phyloP scores from a whole-genome alignment of 2,113 vertebrate genomes.

The Amblyopsis rosae region DNA sequence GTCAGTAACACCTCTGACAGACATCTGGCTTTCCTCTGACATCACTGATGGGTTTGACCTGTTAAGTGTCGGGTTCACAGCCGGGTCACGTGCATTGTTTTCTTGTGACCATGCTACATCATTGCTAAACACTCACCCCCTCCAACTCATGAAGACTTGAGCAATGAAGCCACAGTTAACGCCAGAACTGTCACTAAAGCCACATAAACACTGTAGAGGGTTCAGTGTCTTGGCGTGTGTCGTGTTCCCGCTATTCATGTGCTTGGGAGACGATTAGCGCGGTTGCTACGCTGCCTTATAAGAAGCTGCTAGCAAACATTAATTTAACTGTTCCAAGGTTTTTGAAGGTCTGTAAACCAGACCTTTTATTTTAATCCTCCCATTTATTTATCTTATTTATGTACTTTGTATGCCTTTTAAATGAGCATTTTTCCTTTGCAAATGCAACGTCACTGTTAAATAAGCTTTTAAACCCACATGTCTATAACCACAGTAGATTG shows the following conservation, averaged over 20 bases:
- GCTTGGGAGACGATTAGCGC: too few species aligned
- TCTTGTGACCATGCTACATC: conserved; percentile 7
- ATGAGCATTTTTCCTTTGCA: too few species aligned
- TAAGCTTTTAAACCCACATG: too few species aligned
- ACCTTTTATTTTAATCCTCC: too few species aligned
- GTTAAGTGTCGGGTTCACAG: conserved; percentile 30
- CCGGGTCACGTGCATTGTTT: conserved; percentile 26
- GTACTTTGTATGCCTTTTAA: too few species aligned
- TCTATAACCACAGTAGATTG: too few species aligned
- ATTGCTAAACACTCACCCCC: conserved; percentile 4
- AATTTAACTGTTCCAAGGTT: neutral
- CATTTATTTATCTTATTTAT: too few species aligned
- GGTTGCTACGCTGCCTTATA: neutral
- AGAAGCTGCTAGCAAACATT: neutral
- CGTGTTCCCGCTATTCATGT: neutral
- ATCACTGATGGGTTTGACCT: conserved; percentile 66
- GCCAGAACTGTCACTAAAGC: neutral
- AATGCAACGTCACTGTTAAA: too few species aligned
- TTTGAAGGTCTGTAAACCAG: neutral
- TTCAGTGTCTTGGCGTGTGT: neutral
- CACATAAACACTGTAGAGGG: neutral
- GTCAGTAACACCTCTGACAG: conserved; percentile 59
- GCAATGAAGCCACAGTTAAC: neutral
- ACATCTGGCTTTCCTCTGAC: conserved; percentile 64
- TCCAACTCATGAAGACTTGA: neutral